These are phyloP conservation scores for Sinonovacula constricta DNA, from an alignment of 1,140 invertebrate species.

Conservation along the genomic window DNA sequence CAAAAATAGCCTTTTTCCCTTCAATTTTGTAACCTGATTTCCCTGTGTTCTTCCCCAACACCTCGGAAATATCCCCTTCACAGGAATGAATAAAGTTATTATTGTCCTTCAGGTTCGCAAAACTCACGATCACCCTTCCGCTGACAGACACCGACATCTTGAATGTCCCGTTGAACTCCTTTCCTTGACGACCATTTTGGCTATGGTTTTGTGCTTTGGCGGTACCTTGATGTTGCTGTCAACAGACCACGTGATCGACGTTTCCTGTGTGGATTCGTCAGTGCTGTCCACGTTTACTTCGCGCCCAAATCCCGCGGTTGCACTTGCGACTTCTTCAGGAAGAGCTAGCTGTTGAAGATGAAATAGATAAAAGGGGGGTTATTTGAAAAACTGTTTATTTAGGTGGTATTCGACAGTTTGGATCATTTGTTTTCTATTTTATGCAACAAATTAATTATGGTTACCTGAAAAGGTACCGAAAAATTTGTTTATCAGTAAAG, in stretches of 20 bases:
- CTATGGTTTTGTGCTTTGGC: slow-evolving; percentile 74
- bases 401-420: too few species aligned
- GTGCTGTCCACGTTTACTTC: slow-evolving; percentile 79
- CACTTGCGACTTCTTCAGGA: slow-evolving; percentile 78
- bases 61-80: slow-evolving; percentile 75
- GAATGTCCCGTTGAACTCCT: slow-evolving; percentile 78
- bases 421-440: too few species aligned
- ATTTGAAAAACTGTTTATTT: too few species aligned
- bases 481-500: too few species aligned
- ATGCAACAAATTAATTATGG: too few species aligned
- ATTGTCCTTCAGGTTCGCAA: slow-evolving; percentile 77
- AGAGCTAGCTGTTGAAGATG: slow-evolving; percentile 74
- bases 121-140: slow-evolving; percentile 76
- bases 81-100: slow-evolving; percentile 75
- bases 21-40: slow-evolving; percentile 64
- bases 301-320: slow-evolving; percentile 80
- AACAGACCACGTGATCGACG: slow-evolving; percentile 79
- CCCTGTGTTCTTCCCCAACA: slow-evolving; percentile 65
- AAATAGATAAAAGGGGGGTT: too few species aligned
- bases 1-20: slow-evolving; percentile 66
- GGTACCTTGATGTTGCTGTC: slow-evolving; percentile 79
- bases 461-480: too few species aligned
- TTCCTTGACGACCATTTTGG: slow-evolving; percentile 79
- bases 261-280: slow-evolving; percentile 77
- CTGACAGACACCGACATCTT: slow-evolving; percentile 74